phyloP scores from a whole-genome alignment of 2,888 invertebrate genomes.

The Caenorhabditis doughertyi region DNA sequence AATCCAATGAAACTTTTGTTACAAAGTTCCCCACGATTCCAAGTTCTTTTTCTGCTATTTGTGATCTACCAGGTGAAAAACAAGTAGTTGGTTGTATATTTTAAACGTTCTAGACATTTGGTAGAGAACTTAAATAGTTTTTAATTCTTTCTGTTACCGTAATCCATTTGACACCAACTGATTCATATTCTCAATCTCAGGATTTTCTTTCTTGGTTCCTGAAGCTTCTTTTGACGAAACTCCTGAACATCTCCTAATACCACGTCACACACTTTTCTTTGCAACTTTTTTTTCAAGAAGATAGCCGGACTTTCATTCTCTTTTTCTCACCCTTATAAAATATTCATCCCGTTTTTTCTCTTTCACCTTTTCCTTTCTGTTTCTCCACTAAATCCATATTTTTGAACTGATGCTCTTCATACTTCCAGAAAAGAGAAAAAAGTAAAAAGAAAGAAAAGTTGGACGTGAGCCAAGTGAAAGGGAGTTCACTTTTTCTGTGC shows the following conservation, averaged over 20 bases:
- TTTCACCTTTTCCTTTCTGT: conserved; percentile 6
- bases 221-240: neutral
- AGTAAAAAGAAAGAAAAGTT: conserved; percentile 16
- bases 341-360: conserved; percentile 29
- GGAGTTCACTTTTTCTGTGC: conserved; percentile 16
- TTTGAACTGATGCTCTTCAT: conserved; percentile 8
- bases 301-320: conserved; percentile 15
- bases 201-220: neutral
- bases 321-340: conserved; percentile 41
- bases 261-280: neutral
- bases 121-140: too few relatives aligned
- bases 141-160: too few relatives aligned
- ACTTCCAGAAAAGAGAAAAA: neutral
- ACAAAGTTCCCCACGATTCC: too few relatives aligned
- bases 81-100: too few relatives aligned
- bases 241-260: neutral
- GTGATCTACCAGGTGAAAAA: too few relatives aligned
- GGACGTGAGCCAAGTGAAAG: conserved; percentile 21
- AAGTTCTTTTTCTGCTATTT: too few relatives aligned
- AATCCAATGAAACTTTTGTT: too few relatives aligned
- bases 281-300: neutral
- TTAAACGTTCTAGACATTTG: too few relatives aligned
- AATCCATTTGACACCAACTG: too few relatives aligned
- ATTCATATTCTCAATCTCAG: too few relatives aligned
- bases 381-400: neutral